These are phyloP conservation scores for Parnassius orleans DNA, from an alignment of 2,888 invertebrate species.

Conservation along the genomic window DNA sequence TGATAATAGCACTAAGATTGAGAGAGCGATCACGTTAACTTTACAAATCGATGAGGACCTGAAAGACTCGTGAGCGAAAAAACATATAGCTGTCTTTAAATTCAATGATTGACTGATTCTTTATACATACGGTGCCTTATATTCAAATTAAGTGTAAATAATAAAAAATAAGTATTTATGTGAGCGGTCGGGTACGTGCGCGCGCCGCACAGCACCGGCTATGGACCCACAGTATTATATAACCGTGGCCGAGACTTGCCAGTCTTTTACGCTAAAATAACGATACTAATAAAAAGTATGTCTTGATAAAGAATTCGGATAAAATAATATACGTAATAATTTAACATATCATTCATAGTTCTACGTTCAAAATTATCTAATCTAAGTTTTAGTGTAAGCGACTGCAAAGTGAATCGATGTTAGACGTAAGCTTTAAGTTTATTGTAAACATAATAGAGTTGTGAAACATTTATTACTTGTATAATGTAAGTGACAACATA, in stretches of 20 bases:
- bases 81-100: neutral
- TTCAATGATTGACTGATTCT: neutral
- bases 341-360: neutral
- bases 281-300: neutral
- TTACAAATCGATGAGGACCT: too few relatives aligned
- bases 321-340: neutral
- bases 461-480: neutral
- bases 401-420: constrained; percentile 13
- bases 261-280: constrained; percentile 4
- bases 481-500: neutral
- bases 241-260: constrained; percentile 5
- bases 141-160: constrained; percentile 46
- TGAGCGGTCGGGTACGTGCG: constrained; percentile 16
- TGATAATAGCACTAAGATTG: too few relatives aligned
- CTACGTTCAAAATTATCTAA: neutral
- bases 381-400: constrained; percentile 1
- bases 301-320: too few relatives aligned
- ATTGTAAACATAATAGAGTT: constrained; percentile 5
- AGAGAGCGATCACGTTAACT: too few relatives aligned
- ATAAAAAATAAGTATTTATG: constrained; percentile 54
- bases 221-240: constrained; percentile 4
- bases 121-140: constrained; percentile 11
- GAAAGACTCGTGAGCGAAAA: too few relatives aligned
- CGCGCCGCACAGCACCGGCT: neutral
- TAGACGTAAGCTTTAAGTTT: constrained; percentile 1